Percentiles rank a stretch among this genome's conserved stretches.
These are phyloP conservation scores for Paedocypris micromegethes DNA, from an alignment of 2,797 vertebrate species.

Conservation along the genomic window DNA sequence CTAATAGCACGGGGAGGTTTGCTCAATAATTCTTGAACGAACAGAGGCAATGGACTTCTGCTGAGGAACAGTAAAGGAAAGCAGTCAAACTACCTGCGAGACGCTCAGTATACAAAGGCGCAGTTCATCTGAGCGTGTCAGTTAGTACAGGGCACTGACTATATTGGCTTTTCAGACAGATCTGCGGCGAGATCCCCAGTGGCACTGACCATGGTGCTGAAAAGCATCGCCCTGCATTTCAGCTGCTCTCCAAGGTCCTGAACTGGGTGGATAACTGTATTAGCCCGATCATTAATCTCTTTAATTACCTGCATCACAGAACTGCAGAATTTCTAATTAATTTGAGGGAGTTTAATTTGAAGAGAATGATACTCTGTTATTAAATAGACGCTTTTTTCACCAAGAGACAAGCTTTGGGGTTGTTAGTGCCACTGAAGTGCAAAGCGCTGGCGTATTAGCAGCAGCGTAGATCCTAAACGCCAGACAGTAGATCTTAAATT, in stretches of 20 bases:
- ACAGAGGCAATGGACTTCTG: constrained; percentile 30
- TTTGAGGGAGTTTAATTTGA: constrained; percentile 52
- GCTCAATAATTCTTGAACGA: constrained; percentile 35
- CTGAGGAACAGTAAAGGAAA: constrained; percentile 28
- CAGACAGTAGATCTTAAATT: constrained; percentile 46
- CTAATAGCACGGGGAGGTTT: constrained; percentile 36
- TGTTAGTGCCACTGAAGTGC: constrained; percentile 55
- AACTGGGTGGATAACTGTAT: constrained; percentile 32
- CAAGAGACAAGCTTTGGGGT: constrained; percentile 42
- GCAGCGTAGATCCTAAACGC: constrained; percentile 57
- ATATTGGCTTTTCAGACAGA: constrained; percentile 34
- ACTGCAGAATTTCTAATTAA: constrained; percentile 52
- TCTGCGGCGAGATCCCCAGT: constrained; percentile 14
- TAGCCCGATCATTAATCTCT: constrained; percentile 54
- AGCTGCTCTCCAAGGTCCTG: constrained; percentile 28
- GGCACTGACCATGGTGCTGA: constrained; percentile 13
- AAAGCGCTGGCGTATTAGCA: constrained; percentile 57
- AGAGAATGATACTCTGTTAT: constrained; percentile 38
- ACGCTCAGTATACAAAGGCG: constrained; percentile 21
- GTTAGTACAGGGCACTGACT: constrained; percentile 30
- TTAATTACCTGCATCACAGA: constrained; percentile 59
- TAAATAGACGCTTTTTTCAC: constrained; percentile 27
- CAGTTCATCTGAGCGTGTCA: constrained; percentile 40
- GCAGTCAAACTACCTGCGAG: constrained; percentile 38
- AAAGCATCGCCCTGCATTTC: constrained; percentile 5